Evolutionary conservation across 2,888 invertebrate species (phyloP).

Genomic region (Pantelozetes paolii): DNA sequence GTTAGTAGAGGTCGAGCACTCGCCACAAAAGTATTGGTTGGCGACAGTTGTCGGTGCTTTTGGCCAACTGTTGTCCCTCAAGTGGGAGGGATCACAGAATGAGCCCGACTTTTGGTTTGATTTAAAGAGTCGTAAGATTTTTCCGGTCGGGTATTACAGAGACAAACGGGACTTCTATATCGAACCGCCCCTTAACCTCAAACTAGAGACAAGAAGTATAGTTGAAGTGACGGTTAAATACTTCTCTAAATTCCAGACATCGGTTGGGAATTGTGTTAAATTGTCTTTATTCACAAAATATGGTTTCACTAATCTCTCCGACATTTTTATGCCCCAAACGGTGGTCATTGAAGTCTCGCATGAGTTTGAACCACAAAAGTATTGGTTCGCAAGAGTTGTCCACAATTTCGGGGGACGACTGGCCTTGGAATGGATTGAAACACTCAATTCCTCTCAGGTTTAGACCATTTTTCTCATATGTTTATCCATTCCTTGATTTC

Average conservation of each 20-base stretch:
- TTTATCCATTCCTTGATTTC: not conserved
- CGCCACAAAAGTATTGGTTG: conserved; percentile 40
- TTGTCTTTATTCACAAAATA: conserved; percentile 29
- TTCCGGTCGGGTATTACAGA: conserved; percentile 37
- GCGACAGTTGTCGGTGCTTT: conserved; percentile 37
- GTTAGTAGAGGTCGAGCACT: conserved; percentile 41
- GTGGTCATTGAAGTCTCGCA: conserved; percentile 40
- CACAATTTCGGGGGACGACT: conserved; percentile 39
- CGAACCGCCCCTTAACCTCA: conserved; percentile 35
- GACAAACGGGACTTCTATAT: conserved; percentile 29
- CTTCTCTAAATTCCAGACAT: conserved; percentile 23
- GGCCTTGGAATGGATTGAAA: conserved; percentile 33
- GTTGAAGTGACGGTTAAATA: conserved; percentile 26
- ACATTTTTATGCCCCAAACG: conserved; percentile 33
- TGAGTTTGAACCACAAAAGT: conserved; percentile 36
- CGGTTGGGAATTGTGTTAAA: conserved; percentile 10
- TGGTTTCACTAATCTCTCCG: conserved; percentile 35
- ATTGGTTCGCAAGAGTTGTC: conserved; percentile 42
- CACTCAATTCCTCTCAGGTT: conserved; percentile 3
- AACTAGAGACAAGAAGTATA: conserved; percentile 22
- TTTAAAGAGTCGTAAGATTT: conserved; percentile 33
- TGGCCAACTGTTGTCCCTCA: conserved; percentile 34
- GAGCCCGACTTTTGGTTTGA: conserved; percentile 39
- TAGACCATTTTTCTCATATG: not conserved
- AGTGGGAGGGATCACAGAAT: conserved; percentile 34